Evolutionary conservation across 1,140 invertebrate species (phyloP), one percentile per base, ranked within the genome.

Genomic region (Saccostrea echinata): DNA sequence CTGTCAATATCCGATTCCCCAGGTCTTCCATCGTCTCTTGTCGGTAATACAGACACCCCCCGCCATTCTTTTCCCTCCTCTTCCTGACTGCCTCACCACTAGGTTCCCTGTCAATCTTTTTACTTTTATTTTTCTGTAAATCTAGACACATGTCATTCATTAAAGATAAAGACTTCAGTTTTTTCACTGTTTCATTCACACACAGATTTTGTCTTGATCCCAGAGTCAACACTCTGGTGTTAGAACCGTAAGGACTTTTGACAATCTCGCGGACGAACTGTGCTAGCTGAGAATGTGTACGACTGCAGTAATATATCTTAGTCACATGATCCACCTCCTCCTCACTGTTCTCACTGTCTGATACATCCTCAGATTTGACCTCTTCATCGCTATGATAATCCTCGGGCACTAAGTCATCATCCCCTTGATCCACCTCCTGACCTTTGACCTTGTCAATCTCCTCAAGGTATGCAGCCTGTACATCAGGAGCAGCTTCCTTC

Each of bases 61-160:
- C 27, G 24, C 84, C 68, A 51, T 53, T 57, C 82, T 88, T 88
- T 21, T 89, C 88, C 52, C 85, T 83, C n/a, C 86, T 81, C 43
- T 91, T 92, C 18, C 68, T 71, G 68, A 82, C 51, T 84, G 86
- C n/a, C 52, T 90, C 88, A 18, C 86, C 57, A 18, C 35, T 80
- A 13, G 88, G 55, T 27, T 90, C 51, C 68, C 88, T 84, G 53
- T 52, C 84, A 51, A 51, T 53, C 18, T 84, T 57, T 35, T 90
- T 85, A 24, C 35, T 95, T 95, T 96, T 96, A 83, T 96, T 96
- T 94, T 97, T 97, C 95, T 97, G 97, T 92, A 99, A 94, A 91
- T 99, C 98, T 90, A 98, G 93, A 95, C 99, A 99, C 91, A 97
- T 97, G 95, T 99, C 98, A 96, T 99, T 99, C 30, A 99, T 98